Evolutionary conservation across 2,113 vertebrate species (phyloP).

Genomic region (Nothoprocta perdicaria): DNA sequence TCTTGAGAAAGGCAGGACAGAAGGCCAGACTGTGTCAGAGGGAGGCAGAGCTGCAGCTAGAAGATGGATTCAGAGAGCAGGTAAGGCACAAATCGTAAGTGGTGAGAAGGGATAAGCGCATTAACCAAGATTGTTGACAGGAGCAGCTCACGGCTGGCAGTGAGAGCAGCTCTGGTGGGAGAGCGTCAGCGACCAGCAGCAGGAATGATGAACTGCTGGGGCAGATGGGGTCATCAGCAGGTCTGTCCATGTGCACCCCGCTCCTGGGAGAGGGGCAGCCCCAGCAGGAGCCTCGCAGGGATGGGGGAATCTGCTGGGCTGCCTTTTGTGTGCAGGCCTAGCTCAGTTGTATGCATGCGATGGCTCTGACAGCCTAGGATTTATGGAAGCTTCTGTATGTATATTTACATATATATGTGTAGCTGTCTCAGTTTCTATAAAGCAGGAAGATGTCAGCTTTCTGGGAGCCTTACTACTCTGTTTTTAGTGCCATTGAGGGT

Average conservation of each 20-base stretch:
- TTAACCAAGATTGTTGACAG: neutral
- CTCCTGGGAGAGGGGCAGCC: neutral
- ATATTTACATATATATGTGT: no score
- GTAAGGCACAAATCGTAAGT: neutral
- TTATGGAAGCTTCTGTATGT: neutral
- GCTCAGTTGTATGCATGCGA: accelerated
- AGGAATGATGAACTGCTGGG: neutral
- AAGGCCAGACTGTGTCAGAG: neutral
- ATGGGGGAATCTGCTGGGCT: accelerated
- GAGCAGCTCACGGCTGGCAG: neutral
- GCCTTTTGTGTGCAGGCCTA: neutral
- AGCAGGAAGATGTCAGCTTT: neutral
- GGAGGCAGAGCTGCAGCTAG: neutral
- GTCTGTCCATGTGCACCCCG: neutral
- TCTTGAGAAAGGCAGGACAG: neutral
- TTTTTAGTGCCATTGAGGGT: neutral
- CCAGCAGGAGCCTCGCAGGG: neutral
- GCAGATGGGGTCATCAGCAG: neutral
- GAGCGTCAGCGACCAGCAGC: neutral
- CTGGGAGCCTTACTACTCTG: accelerated
- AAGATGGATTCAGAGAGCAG: neutral
- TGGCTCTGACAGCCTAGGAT: neutral
- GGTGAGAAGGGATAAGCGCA: neutral
- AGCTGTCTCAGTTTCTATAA: neutral
- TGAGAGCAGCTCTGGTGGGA: neutral